These are phyloP conservation scores for Calameuta pallipes DNA, from an alignment of 2,888 invertebrate species.

Conservation along the genomic window DNA sequence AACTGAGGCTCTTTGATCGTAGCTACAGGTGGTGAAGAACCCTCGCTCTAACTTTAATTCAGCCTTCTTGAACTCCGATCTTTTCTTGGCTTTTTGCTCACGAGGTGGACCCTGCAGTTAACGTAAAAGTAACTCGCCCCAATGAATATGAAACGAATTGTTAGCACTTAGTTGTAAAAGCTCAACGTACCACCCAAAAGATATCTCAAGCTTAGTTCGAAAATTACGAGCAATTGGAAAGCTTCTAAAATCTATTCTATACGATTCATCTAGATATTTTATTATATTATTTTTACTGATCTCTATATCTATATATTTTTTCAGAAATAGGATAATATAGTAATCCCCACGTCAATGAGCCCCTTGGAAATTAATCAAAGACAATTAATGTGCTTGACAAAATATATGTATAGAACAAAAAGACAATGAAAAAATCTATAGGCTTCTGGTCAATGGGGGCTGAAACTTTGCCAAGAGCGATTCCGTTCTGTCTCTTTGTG, in stretches of 20 bases:
- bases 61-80: slow-evolving; percentile 32
- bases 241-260: not conserved
- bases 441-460: not conserved
- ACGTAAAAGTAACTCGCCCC: slow-evolving; percentile 35
- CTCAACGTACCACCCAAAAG: not conserved
- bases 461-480: not conserved
- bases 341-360: not conserved
- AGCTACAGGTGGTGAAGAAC: slow-evolving; percentile 48
- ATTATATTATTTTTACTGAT: not conserved
- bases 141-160: slow-evolving; percentile 33
- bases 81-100: slow-evolving; percentile 8
- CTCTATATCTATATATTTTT: not conserved
- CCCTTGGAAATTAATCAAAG: not conserved
- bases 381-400: not conserved
- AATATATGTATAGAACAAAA: not conserved
- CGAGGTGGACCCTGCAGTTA: slow-evolving; percentile 21
- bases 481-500: slow-evolving; percentile 32
- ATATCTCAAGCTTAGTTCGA: not conserved
- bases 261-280: not conserved
- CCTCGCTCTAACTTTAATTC: slow-evolving; percentile 40
- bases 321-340: not conserved
- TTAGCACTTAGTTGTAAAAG: slow-evolving; percentile 23
- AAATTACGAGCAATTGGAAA: not conserved
- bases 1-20: slow-evolving; percentile 1
- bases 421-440: not conserved